Evolutionary conservation across 2,113 vertebrate genomes (phyloP), one percentile per base, ranked within the genome.

Genomic region (Barnardius zonarius): DNA sequence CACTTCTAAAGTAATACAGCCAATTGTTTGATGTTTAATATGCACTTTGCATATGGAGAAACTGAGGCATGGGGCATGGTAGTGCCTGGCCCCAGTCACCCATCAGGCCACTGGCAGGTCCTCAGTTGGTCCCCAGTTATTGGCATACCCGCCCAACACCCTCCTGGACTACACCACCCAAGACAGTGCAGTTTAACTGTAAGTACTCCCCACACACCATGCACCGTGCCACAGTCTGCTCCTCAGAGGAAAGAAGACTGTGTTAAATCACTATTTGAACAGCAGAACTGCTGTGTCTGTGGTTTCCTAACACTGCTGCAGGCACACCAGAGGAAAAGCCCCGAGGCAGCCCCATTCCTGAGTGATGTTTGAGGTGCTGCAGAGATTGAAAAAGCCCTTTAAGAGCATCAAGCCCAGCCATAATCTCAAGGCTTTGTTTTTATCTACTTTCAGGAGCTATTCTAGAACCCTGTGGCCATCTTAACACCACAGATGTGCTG

Each of bases 241-340:
- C 84, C 84, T 59, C 70, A 8, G 25, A n/a, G 55, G 4, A 46
- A 46, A 30, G 28, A 11, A 16, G 43, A 4, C 24, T 4, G 17
- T 22, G 48, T 23, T 52, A n/a, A 35, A 70, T 20, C 12, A 10
- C 37, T 52, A 1, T 52, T 25, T 15, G 43, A 66, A 39, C 20
- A 35, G 33, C 5, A 0, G 28, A 5, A 27, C 9, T 10, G 17
- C 72, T 27, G 1, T 1, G 17, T 3, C 0, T 1, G 17, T 4
- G 0, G 9, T 51, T 46, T 51, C 78, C 49, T 28, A 57, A 46
- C 37, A 0, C 3, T 8, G 18, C 48, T 5, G 13, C 54, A 68
- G 48, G 19, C n/a, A 46, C 30, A 4, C 9, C 1, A 3, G 43
- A 78, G 73, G 23, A 54, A 67, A 73, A 41, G 3, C 39, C 22